A percentile compares a stretch with the other conserved stretches of the same genome.
Evolutionary conservation across 2,113 vertebrate species (phyloP).

Genomic region (Paralichthys olivaceus): DNA sequence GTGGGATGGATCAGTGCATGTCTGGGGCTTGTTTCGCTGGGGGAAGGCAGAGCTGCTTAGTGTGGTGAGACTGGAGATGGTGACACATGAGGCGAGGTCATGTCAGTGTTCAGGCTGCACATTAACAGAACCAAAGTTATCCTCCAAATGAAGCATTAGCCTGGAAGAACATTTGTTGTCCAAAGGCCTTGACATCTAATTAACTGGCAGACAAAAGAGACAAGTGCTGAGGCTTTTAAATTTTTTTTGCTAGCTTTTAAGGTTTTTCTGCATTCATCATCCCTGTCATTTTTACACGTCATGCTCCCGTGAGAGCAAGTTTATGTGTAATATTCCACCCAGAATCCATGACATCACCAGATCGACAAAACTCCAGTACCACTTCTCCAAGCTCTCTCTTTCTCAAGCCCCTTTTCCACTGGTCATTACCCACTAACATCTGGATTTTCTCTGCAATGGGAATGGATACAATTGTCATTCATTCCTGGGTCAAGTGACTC

Average conservation of each 20-base stretch:
- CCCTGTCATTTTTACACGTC: conserved; percentile 34
- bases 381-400: too few species aligned
- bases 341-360: not conserved
- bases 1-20: conserved; percentile 36
- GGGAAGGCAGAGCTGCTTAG: conserved; percentile 34
- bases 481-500: too few species aligned
- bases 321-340: conserved; percentile 30
- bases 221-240: conserved; percentile 18
- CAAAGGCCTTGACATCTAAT: conserved; percentile 59
- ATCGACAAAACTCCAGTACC: not conserved
- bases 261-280: conserved; percentile 36
- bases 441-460: too few species aligned
- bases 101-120: conserved; percentile 36
- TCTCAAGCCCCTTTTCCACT: too few species aligned
- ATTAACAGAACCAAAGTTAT: conserved; percentile 40
- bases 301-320: conserved; percentile 19
- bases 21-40: conserved; percentile 12
- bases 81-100: conserved; percentile 23
- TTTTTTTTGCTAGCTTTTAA: conserved; percentile 28
- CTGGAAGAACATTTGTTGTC: conserved; percentile 48
- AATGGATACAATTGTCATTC: too few species aligned
- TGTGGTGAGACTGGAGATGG: conserved; percentile 30
- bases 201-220: conserved; percentile 49
- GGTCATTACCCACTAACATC: too few species aligned
- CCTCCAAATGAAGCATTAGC: conserved; percentile 33